These are phyloP conservation scores for Rhadinocentrus ornatus DNA, from an alignment of 2,797 vertebrate species.

Conservation along the genomic window DNA sequence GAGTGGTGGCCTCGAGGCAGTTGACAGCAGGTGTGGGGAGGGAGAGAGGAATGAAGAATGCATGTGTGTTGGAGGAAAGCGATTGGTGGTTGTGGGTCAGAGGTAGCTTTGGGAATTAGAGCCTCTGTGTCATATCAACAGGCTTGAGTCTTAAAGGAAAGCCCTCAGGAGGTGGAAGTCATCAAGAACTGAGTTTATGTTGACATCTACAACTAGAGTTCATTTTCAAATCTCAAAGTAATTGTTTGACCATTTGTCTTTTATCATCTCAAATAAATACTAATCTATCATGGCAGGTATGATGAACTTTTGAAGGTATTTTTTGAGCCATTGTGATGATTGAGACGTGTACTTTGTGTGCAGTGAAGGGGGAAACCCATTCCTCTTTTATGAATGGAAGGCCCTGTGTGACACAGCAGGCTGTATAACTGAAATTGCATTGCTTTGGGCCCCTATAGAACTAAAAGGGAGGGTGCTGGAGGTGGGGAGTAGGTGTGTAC, in stretches of 20 bases:
- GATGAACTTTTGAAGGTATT: too few species aligned
- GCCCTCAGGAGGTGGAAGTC: slow-evolving; percentile 57
- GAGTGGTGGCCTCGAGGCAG: slow-evolving; percentile 53
- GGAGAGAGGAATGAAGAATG: slow-evolving; percentile 61
- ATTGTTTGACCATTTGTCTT: background rate
- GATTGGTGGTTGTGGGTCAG: slow-evolving; percentile 26
- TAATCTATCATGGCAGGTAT: slow-evolving; percentile 4
- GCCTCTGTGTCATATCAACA: slow-evolving; percentile 78
- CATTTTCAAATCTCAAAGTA: slow-evolving; percentile 3
- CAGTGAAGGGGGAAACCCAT: slow-evolving; percentile 61
- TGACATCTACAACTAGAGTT: slow-evolving; percentile 31
- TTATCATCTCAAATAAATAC: slow-evolving; percentile 12
- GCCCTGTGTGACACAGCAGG: slow-evolving; percentile 76
- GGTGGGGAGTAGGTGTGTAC: slow-evolving; percentile 33
- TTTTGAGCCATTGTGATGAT: slow-evolving; percentile 43
- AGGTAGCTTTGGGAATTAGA: slow-evolving; percentile 71
- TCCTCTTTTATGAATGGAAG: slow-evolving; percentile 80
- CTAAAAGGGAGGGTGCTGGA: slow-evolving; percentile 49
- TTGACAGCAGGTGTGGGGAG: slow-evolving; percentile 68
- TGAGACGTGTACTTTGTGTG: slow-evolving; percentile 46
- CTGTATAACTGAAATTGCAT: slow-evolving; percentile 72
- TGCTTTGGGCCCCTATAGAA: slow-evolving; percentile 68
- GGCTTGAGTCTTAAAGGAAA: slow-evolving; percentile 57
- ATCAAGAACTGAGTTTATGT: slow-evolving; percentile 36
- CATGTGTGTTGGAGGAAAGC: slow-evolving; percentile 25